Evolutionary conservation across 2,888 invertebrate species (phyloP).

Genomic region (Pinctada fucata): DNA sequence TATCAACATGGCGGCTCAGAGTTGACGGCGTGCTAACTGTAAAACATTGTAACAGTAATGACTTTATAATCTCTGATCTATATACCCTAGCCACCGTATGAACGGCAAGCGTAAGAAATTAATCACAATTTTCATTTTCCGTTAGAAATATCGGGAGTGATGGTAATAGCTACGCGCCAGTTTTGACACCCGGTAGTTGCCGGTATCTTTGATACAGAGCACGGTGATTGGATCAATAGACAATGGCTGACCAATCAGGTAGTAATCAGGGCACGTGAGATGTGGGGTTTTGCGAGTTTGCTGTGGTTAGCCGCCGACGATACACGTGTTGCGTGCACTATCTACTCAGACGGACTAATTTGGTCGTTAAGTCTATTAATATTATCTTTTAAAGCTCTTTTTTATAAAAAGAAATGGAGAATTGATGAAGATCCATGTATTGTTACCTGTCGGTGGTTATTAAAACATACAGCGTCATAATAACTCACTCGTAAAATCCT

Average conservation of each 20-base stretch:
- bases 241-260: constrained; percentile 1
- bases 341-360: constrained; percentile 24
- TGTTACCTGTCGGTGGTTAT: too few species aligned
- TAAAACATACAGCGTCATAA: too few species aligned
- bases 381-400: too few species aligned
- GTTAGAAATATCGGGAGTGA: background rate
- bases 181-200: background rate
- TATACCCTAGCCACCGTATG: too few species aligned
- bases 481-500: too few species aligned
- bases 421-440: too few species aligned
- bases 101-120: background rate
- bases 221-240: background rate
- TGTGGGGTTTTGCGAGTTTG: background rate
- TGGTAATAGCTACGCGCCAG: background rate
- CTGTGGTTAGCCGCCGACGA: background rate
- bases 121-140: background rate
- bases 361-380: background rate
- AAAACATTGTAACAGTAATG: too few species aligned
- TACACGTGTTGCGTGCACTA: constrained; percentile 23
- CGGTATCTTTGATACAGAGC: background rate
- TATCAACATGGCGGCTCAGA: too few species aligned
- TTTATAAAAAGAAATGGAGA: too few species aligned
- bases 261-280: background rate
- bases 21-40: too few species aligned
- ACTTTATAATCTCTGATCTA: too few species aligned